A percentile compares a stretch with the other conserved stretches of the same genome.
Evolutionary conservation across 2,113 vertebrate species (phyloP).

Genomic region (Oenanthe oenanthe): DNA sequence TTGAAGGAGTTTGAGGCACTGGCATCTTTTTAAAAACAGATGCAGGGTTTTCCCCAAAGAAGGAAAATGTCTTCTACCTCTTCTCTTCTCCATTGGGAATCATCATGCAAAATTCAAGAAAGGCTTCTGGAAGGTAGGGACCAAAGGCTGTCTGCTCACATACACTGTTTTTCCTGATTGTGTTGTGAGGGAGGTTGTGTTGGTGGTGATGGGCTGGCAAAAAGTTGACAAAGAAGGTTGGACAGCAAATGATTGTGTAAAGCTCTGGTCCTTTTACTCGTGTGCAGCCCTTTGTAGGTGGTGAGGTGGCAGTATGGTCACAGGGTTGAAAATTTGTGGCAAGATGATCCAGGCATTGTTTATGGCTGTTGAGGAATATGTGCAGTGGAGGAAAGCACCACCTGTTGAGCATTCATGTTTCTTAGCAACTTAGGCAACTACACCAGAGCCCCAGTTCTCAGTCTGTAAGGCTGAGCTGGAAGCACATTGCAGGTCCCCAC

Average conservation of each 20-base stretch:
- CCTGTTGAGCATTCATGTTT: background rate
- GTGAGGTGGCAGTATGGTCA: background rate
- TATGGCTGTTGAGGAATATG: background rate
- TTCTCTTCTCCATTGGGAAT: background rate
- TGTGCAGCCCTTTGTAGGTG: background rate
- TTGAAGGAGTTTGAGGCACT: background rate
- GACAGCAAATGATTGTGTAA: background rate
- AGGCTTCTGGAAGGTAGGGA: background rate
- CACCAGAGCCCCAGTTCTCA: background rate
- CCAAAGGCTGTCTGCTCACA: background rate
- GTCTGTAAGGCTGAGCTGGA: background rate
- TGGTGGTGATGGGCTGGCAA: background rate
- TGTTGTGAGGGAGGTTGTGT: background rate
- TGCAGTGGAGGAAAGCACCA: background rate
- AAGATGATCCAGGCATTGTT: background rate
- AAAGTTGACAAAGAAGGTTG: background rate
- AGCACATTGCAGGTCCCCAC: rapidly evolving
- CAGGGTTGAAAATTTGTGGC: rapidly evolving
- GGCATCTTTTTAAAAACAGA: background rate
- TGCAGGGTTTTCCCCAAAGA: background rate
- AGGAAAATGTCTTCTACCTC: background rate
- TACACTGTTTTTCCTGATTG: background rate
- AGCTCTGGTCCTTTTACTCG: background rate
- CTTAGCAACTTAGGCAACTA: background rate
- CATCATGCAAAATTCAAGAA: background rate